Percentiles rank a stretch among this genome's conserved stretches.
phyloP scores from a whole-genome alignment of 2,888 invertebrate species.

The Troides helena region DNA sequence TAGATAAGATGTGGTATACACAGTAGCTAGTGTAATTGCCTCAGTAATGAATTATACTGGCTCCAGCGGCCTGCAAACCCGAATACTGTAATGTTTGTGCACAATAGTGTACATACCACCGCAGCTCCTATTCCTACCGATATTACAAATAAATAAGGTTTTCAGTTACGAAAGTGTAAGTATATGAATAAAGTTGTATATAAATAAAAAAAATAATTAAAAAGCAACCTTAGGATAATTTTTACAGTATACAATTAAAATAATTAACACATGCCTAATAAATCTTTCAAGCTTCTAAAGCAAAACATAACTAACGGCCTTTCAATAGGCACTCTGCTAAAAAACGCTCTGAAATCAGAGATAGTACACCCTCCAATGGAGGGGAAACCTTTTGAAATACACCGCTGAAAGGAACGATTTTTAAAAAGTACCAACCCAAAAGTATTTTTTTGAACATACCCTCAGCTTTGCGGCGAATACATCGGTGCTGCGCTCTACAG shows the following conservation, averaged over 20 bases:
- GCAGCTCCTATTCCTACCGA: too few species aligned
- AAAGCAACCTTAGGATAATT: too few species aligned
- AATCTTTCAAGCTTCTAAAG: neutral
- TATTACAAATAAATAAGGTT: too few species aligned
- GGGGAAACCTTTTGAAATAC: slow-evolving; percentile 16
- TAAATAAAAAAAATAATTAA: too few species aligned
- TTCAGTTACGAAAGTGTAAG: too few species aligned
- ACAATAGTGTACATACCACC: too few species aligned
- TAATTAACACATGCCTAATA: neutral
- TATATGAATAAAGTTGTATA: too few species aligned
- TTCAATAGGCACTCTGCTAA: slow-evolving; percentile 17
- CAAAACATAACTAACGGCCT: slow-evolving; percentile 14
- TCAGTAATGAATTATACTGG: too few species aligned
- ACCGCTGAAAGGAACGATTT: slow-evolving; percentile 12
- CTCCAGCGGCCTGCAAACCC: too few species aligned
- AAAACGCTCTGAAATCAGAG: slow-evolving; percentile 13
- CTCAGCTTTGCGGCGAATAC: neutral
- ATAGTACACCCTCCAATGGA: slow-evolving; percentile 14
- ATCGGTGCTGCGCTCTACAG: neutral
- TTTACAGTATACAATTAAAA: neutral
- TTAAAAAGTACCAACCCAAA: slow-evolving; percentile 17
- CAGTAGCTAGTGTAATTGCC: too few species aligned
- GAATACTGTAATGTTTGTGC: too few species aligned
- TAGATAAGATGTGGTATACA: too few species aligned
- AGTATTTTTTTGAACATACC: slow-evolving; percentile 2